Evolutionary conservation across 2,113 vertebrate species (phyloP).

Genomic region (Anthoscopus minutus): DNA sequence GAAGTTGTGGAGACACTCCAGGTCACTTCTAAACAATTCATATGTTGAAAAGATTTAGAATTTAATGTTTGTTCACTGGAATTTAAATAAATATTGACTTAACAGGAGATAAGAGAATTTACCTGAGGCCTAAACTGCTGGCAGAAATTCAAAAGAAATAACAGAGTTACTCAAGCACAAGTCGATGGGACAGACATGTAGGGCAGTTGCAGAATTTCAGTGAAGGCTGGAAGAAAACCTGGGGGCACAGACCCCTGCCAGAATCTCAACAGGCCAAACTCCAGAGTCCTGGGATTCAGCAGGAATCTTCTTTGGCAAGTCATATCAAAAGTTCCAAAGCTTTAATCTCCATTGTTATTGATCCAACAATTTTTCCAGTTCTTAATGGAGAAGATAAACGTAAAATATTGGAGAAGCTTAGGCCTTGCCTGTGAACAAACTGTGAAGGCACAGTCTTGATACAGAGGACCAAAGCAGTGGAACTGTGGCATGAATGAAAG

Average conservation of each 20-base stretch:
- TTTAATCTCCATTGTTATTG: background rate
- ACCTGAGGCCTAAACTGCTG: background rate
- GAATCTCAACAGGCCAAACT: background rate
- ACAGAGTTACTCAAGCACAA: background rate
- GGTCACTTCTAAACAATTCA: background rate
- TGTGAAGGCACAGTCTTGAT: background rate
- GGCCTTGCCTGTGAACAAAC: background rate
- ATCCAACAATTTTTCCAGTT: background rate
- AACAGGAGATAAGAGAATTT: background rate
- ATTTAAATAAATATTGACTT: background rate
- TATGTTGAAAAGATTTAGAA: background rate
- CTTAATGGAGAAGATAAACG: background rate
- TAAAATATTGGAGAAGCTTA: background rate
- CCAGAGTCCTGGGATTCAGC: background rate
- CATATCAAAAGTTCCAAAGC: background rate
- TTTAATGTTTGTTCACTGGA: background rate
- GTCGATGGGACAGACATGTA: background rate
- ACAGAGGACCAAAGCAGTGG: accelerated
- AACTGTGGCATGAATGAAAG: background rate
- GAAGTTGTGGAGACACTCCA: background rate
- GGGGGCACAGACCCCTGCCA: background rate
- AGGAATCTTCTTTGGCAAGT: background rate
- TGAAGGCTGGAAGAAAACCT: background rate
- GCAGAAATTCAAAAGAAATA: background rate
- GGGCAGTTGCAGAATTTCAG: background rate